A percentile compares a stretch with the other conserved stretches of the same genome.
Evolutionary conservation across 2,797 vertebrate species (phyloP).

Genomic region (Kryptopterus vitreolus): DNA sequence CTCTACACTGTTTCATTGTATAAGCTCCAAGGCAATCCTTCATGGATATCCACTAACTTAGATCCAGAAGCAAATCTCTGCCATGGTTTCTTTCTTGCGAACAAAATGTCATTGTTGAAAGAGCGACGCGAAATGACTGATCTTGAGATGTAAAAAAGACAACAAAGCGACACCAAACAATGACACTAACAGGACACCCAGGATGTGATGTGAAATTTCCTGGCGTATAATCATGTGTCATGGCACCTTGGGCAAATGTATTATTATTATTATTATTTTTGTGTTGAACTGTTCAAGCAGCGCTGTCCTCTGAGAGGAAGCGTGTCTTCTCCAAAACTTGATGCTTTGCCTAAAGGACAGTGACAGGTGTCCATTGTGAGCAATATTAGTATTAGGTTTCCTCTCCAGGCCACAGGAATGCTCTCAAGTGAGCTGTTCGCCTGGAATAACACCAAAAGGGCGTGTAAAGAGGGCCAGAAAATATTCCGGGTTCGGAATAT

Average conservation of each 20-base stretch:
- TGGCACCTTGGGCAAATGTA: conserved; percentile 40
- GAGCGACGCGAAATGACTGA: background rate
- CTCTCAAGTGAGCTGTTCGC: background rate
- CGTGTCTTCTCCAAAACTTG: background rate
- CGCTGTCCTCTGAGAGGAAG: background rate
- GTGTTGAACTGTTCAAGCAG: conserved; percentile 26
- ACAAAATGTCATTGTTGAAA: background rate
- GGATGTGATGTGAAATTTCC: conserved; percentile 36
- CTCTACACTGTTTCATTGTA: no score
- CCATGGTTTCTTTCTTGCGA: background rate
- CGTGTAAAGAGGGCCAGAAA: background rate
- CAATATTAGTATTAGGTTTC: conserved; percentile 38
- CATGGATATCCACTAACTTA: background rate
- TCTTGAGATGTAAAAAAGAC: background rate
- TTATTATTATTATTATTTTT: no score
- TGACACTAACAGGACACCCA: conserved; percentile 24
- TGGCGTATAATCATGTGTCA: conserved; percentile 10
- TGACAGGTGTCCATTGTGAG: conserved; percentile 25
- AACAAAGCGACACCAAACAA: background rate
- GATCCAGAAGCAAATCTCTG: background rate
- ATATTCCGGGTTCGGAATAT: conserved; percentile 29
- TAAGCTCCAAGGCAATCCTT: background rate
- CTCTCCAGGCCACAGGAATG: conserved; percentile 1
- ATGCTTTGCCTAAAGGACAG: conserved; percentile 13
- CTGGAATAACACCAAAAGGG: conserved; percentile 22